Evolutionary conservation across 2,797 vertebrate genomes (phyloP).

Genomic region (Bucorvus abyssinicus): DNA sequence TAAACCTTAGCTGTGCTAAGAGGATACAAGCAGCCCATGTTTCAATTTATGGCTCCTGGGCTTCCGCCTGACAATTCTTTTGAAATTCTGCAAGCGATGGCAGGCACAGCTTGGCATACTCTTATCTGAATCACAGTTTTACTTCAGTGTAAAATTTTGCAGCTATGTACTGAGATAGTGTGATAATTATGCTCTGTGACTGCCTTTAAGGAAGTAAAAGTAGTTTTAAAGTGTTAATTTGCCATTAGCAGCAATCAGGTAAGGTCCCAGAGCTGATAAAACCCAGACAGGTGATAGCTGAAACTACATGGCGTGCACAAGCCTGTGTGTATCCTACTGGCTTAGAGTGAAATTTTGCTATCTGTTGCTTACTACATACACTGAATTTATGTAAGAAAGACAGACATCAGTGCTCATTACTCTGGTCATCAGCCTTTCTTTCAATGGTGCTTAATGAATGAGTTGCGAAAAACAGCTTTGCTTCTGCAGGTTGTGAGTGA

Average conservation of each 20-base stretch:
- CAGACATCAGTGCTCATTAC: background rate
- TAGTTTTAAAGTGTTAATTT: background rate
- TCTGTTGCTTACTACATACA: background rate
- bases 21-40: rapidly evolving
- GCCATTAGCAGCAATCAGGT: background rate
- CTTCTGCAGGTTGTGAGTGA: background rate
- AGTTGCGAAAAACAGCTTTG: background rate
- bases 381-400: background rate
- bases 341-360: background rate
- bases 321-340: background rate
- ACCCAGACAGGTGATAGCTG: background rate
- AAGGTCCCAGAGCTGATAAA: background rate
- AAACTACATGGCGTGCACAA: background rate
- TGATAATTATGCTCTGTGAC: background rate
- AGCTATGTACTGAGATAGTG: background rate
- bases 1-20: background rate
- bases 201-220: background rate
- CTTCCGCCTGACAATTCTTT: background rate
- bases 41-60: background rate
- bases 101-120: background rate
- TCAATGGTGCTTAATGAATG: background rate
- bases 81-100: background rate
- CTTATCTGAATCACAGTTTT: background rate
- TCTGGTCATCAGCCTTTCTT: background rate
- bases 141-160: background rate